Evolutionary conservation across 2,113 vertebrate genomes (phyloP), one percentile per base, ranked within the genome.

Genomic region (Petroica traversi): DNA sequence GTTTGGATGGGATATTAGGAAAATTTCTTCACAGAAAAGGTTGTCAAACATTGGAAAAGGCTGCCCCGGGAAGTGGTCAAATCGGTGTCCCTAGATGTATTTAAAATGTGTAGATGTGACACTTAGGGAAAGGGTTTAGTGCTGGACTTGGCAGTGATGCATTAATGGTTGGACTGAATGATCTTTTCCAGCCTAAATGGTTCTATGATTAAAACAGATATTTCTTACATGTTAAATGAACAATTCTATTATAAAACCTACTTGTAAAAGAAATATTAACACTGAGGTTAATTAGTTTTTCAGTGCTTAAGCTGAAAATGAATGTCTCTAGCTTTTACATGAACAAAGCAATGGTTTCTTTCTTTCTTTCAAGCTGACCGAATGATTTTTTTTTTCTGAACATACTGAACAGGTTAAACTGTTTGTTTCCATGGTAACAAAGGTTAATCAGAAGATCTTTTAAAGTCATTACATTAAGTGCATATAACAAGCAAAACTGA

Each of bases 391-490:
- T 46, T 72, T 91, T 54, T 55, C 74, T 91, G 45, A 80, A 66
- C 64, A 45, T 52, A 52, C 55, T 5, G n/a, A 95, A 77, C 33
- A 41, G 33, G 66, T 95, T 96, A 93, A 95, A 85, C 49, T 51
- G 17, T 72, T 94, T 95, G 31, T 90, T 89, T 89, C 85, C 45
- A 58, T 40, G 12, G 61, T 61, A 92, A 96, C 69, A 87, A 69
- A 96, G 52, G 63, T 96, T 97, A 96, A 93, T 95, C 55, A 6
- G 88, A 97, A 94, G 51, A 82, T 66, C 58, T 57, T 76, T 92
- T 88, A 48, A 52, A 92, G 46, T 72, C 33, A 87, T 24, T 24
- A 72, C 20, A 41, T 94, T 55, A 69, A 79, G 67, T 13, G 12
- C 11, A 55, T 82, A 40, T 23, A 95, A 83, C 15, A 92, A 87